A percentile compares a stretch with the other conserved stretches of the same genome.
Evolutionary conservation across 2,113 vertebrate genomes (phyloP).

Genomic region (Pseudopodoces humilis): DNA sequence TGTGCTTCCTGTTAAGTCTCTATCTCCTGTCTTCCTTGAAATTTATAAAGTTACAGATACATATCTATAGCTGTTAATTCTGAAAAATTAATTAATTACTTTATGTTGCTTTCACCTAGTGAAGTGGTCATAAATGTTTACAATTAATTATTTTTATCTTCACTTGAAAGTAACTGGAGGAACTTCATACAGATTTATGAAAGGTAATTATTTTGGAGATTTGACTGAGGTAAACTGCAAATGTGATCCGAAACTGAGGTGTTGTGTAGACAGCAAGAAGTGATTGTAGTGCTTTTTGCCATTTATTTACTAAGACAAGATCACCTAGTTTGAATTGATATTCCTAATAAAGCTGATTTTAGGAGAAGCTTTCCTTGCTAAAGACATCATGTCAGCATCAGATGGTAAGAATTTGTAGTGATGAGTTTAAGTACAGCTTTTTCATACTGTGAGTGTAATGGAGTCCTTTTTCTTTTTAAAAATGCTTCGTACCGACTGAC

Average conservation of each 20-base stretch:
- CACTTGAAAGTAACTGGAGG: neutral
- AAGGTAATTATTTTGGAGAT: neutral
- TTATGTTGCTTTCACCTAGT: neutral
- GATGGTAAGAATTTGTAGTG: neutral
- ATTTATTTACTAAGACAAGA: neutral
- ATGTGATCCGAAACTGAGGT: neutral
- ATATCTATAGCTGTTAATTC: neutral
- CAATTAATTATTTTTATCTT: neutral
- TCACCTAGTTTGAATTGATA: neutral
- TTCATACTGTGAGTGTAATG: neutral
- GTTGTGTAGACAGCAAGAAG: neutral
- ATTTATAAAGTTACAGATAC: neutral
- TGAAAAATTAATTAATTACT: neutral
- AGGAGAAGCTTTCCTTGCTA: neutral
- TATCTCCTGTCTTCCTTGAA: neutral
- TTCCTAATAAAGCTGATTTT: neutral
- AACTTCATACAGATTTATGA: neutral
- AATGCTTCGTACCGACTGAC: rapidly evolving
- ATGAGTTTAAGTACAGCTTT: neutral
- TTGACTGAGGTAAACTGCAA: neutral
- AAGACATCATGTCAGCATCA: neutral
- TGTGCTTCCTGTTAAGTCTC: neutral
- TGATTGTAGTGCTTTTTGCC: neutral
- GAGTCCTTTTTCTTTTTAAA: neutral
- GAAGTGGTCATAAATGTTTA: neutral